phyloP scores from a whole-genome alignment of 1,140 invertebrate genomes.

The Calosoma granatense region DNA sequence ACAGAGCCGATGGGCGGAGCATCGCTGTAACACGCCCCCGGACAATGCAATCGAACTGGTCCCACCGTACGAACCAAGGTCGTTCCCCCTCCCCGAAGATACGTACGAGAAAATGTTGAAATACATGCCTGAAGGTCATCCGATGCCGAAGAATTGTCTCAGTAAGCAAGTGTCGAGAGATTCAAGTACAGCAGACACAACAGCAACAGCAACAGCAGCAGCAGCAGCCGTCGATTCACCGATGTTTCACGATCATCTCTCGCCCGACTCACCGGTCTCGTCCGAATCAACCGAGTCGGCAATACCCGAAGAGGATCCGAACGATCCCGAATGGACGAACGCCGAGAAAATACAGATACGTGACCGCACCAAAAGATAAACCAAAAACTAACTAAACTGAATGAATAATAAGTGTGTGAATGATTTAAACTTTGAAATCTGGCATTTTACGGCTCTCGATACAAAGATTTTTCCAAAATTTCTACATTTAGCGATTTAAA shows the following conservation, averaged over 20 bases:
- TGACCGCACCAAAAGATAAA: slow-evolving; percentile 8
- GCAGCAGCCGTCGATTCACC: slow-evolving; percentile 12
- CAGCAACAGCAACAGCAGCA: slow-evolving; percentile 4
- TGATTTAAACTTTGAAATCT: too few species aligned
- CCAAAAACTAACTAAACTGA: too few species aligned
- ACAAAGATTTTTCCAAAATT: too few species aligned
- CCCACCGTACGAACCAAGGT: slow-evolving; percentile 59
- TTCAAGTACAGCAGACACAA: slow-evolving; percentile 6
- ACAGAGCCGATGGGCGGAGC: slow-evolving; percentile 28
- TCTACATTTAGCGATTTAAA: too few species aligned
- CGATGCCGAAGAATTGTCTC: slow-evolving; percentile 31
- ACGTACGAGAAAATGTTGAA: slow-evolving; percentile 58
- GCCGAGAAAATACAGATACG: slow-evolving; percentile 16
- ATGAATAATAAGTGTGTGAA: too few species aligned
- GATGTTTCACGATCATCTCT: slow-evolving; percentile 23
- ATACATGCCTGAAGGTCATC: slow-evolving; percentile 53
- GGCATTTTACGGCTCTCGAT: too few species aligned
- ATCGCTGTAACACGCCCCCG: slow-evolving; percentile 28
- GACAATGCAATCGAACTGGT: slow-evolving; percentile 26
- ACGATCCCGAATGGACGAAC: slow-evolving; percentile 68
- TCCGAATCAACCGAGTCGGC: slow-evolving; percentile 52
- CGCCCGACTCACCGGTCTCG: slow-evolving; percentile 30
- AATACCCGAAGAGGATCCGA: slow-evolving; percentile 60
- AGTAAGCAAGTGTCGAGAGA: slow-evolving; percentile 25
- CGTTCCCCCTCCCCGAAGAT: slow-evolving; percentile 63